phyloP scores from a whole-genome alignment of 2,888 invertebrate species.

The Alentia gelatinosa region DNA sequence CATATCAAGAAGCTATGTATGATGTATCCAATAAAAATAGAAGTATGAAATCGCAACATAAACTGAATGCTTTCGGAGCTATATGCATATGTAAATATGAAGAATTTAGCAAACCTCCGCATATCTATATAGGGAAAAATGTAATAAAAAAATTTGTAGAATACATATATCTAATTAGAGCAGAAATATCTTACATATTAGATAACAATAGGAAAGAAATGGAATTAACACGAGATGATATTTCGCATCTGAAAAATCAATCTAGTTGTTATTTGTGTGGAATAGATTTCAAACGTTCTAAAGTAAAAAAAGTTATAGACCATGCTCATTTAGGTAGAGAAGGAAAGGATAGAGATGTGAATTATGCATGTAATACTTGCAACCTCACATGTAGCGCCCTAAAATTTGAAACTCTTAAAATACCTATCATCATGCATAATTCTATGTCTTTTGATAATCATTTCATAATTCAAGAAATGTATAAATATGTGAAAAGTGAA shows the following conservation, averaged over 20 bases:
- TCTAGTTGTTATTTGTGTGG: neutral
- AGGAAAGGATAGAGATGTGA: neutral
- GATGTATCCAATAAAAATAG: neutral
- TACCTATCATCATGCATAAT: neutral
- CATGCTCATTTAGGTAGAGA: neutral
- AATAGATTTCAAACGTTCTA: neutral
- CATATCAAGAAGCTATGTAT: neutral
- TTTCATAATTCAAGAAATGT: neutral
- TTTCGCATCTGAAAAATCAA: neutral
- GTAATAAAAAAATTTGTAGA: neutral
- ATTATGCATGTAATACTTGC: neutral
- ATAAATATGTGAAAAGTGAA: neutral
- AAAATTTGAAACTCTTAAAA: neutral
- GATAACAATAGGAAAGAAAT: neutral
- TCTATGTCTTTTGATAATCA: neutral
- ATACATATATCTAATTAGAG: neutral
- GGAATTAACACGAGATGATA: neutral
- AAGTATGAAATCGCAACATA: neutral
- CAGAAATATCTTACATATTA: neutral
- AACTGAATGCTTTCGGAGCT: neutral
- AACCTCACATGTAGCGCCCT: neutral
- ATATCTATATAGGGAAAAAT: neutral
- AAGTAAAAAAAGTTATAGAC: neutral
- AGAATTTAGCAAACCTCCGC: neutral
- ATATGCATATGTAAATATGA: neutral